Conservation (phyloP, 2,797 vertebrate genomes). For the Ciconia nigra region DNA sequence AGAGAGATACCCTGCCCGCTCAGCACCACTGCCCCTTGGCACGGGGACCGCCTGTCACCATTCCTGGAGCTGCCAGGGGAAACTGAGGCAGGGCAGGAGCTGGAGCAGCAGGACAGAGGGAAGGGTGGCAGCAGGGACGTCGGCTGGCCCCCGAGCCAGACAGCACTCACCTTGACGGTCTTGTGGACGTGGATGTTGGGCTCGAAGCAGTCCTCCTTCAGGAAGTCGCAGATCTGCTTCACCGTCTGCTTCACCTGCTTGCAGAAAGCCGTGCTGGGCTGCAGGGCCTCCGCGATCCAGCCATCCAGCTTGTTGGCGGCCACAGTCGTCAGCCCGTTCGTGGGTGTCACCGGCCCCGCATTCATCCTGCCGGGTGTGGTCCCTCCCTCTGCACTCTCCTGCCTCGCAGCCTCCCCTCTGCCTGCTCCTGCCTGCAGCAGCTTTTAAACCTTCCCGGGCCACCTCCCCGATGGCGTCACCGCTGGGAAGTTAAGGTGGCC, state of each 20-base stretch:
- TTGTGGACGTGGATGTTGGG: not conserved
- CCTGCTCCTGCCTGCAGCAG: not conserved
- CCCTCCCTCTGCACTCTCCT: accelerated
- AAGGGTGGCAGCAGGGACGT: not conserved
- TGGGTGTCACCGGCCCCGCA: accelerated
- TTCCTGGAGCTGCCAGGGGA: not conserved
- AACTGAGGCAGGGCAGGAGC: not conserved
- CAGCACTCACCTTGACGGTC: constrained; percentile 16
- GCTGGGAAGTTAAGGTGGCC: not conserved
- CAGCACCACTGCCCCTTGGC: not conserved
- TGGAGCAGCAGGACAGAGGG: not conserved
- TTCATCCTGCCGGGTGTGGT: not conserved
- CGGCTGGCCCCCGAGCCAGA: accelerated
- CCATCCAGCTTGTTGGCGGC: accelerated
- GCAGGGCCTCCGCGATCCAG: not conserved
- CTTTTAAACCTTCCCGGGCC: not conserved
- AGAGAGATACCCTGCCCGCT: not conserved
- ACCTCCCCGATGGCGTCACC: not conserved
- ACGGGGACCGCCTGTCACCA: accelerated
- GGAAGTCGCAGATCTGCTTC: constrained; percentile 7
- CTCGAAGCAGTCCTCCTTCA: constrained; percentile 17
- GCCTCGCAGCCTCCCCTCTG: not conserved
- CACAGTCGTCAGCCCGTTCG: accelerated
- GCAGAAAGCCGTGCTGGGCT: not conserved
- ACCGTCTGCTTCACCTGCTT: not conserved